phyloP scores from a whole-genome alignment of 2,113 vertebrate species.

The Pachyramphus minor region DNA sequence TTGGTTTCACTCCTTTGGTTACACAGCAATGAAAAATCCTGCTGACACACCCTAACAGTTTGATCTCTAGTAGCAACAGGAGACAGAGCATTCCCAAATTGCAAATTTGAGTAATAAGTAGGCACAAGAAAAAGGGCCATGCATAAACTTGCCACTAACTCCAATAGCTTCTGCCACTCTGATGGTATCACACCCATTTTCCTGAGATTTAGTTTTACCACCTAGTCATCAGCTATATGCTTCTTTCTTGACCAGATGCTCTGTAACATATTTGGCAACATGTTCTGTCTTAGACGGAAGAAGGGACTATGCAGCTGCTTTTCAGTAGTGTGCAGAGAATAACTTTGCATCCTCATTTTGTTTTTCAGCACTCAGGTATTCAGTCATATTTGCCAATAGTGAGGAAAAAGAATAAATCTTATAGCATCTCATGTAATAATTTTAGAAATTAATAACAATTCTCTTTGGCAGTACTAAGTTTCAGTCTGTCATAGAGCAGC shows the following conservation, averaged over 20 bases:
- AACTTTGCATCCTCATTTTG: neutral
- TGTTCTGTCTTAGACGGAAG: neutral
- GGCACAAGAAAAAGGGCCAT: neutral
- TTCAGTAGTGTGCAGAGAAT: neutral
- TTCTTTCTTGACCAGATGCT: neutral
- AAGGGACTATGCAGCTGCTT: neutral
- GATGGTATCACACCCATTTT: neutral
- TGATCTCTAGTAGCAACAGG: neutral
- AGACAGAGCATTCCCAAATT: neutral
- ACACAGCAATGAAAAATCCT: neutral
- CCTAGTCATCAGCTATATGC: neutral
- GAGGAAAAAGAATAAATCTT: neutral
- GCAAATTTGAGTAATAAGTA: neutral
- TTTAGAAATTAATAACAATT: neutral
- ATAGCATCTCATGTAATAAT: neutral
- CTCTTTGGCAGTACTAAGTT: neutral
- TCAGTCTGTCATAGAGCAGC: neutral
- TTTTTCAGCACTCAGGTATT: neutral
- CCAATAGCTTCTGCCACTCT: neutral
- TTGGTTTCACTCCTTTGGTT: neutral
- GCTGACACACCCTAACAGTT: neutral
- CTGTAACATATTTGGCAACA: neutral
- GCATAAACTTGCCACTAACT: neutral
- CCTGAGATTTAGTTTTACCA: neutral
- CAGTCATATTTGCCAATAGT: neutral